phyloP scores from a whole-genome alignment of 2,113 vertebrate species.

The Romanogobio albipinnatus region DNA sequence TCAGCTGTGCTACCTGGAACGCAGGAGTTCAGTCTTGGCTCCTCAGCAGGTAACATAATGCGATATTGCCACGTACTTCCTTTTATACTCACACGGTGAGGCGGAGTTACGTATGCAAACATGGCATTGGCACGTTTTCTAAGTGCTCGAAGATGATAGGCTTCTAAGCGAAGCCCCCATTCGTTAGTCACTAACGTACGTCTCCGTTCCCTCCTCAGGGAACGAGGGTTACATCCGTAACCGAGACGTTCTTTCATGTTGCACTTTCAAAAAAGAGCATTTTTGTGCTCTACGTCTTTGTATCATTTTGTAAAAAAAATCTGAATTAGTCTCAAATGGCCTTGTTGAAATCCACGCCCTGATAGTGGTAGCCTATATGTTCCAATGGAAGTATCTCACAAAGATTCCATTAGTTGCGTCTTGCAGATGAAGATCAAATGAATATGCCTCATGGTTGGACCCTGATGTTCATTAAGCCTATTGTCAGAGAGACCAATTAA shows the following conservation, averaged over 20 bases:
- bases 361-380: background rate
- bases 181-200: too few relatives aligned
- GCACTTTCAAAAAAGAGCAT: background rate
- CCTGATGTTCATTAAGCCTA: slow-evolving; percentile 75
- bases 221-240: too few relatives aligned
- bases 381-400: slow-evolving; percentile 59
- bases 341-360: background rate
- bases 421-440: slow-evolving; percentile 71
- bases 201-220: too few relatives aligned
- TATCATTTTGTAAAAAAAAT: background rate
- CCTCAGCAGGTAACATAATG: too few relatives aligned
- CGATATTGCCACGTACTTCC: too few relatives aligned
- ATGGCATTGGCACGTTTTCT: too few relatives aligned
- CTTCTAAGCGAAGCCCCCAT: too few relatives aligned
- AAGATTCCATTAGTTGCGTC: slow-evolving; percentile 73
- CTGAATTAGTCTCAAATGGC: slow-evolving; percentile 18
- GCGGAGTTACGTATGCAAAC: too few relatives aligned
- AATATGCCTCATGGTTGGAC: slow-evolving; percentile 73
- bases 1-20: too few relatives aligned
- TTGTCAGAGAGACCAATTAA: slow-evolving; percentile 78
- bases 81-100: too few relatives aligned
- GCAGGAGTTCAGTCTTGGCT: too few relatives aligned
- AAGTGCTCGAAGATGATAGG: too few relatives aligned
- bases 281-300: background rate
- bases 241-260: background rate